Base-by-base conservation (phyloP, 1,140 invertebrate genomes). In the Diabrotica undecimpunctata region DNA sequence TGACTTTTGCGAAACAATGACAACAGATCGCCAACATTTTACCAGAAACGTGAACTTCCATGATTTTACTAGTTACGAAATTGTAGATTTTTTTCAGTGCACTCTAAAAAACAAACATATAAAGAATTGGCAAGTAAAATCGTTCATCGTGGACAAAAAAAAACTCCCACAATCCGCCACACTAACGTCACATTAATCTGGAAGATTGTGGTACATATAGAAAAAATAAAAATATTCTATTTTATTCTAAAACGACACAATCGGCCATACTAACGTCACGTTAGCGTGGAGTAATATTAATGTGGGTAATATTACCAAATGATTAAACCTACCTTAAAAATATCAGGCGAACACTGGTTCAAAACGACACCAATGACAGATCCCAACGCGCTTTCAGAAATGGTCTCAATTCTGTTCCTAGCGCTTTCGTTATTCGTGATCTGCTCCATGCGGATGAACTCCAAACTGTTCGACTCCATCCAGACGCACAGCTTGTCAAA, bases 21-120 rank as follows among this genome's bases (percentile, higher is more conserved):
- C 90, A 86, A 2, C 83, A 54, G 0, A 75, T 69, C 25, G 93
- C 79, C 0, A 91, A 85, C 71, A 92, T 84, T 74, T 87, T 88
- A 0, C 92, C 93, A 0, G 93, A 89, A 0, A 95, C 88, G 72
- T 89, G 89, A 0, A 87, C 89, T 77, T 96, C 94, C 54, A 93
- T 86, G 7, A 93, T 88, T 13, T 86, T 85, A 11, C 85, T 83
- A 0, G 84, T 87, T 0, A 92, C 84, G 79, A 93, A 95, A 7
- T 81, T 79, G 41, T 86, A 85, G 6, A 95, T 80, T 76, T 92
- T 93, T 61, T 86, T 83, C 10, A 94, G 73, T 0, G 91, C 92
- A 64, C 85, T 83, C 78, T 90, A 79, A 57, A 88, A 88, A 71
- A 9, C 60, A 69, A 66, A 50, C 25, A 4, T 25, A 25, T 25